Base-by-base conservation (phyloP, 1,140 invertebrate genomes). In the Zaprionus africanus region DNA sequence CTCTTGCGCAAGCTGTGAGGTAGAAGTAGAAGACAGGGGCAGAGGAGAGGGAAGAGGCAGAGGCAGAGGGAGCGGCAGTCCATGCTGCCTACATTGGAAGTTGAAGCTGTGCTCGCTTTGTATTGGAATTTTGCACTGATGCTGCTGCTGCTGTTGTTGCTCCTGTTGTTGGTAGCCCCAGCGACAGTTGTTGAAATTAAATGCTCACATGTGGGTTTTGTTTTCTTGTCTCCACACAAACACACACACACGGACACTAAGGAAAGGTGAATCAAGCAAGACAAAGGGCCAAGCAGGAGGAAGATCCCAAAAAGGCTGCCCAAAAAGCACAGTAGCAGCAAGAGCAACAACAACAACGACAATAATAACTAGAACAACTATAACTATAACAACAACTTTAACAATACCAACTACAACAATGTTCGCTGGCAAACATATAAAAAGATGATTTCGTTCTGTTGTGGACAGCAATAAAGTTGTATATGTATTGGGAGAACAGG, bases 151-250 rank as follows among this genome's bases (percentile, higher is more conserved):
- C 41, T 43, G 41, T 57, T 49, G 66, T 66, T 70, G 51, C 15
- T 43, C n/a, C 41, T 43, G 41, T 57, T 49, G 66, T 66, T 79
- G 75, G 82, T 87, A 79, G 81, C 65, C 70, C 54, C 79, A 74
- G 82, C 87, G 87, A 91, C 86, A 90, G 86, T 90, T 90, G 86
- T 90, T 90, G 87, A 90, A 90, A 90, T 90, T 90, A 91, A 90
- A 90, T 90, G 86, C 86, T 90, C 86, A 90, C 86, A 90, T 90
- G 86, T 91, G 86, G 87, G 87, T 82, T 90, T 90, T 91, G 79
- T 78, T 82, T 78, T 75, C 81, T 76, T 79, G 79, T 80, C 77
- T 77, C 71, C 56, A 61, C 26, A 28, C 53, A 54, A 22, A 36
- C 38, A 51, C 70, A 46, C 28, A 28, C 26, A 28, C 28, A 65